Base-by-base conservation (phyloP, 2,113 vertebrate genomes). In the Nesogale talazaci region DNA sequence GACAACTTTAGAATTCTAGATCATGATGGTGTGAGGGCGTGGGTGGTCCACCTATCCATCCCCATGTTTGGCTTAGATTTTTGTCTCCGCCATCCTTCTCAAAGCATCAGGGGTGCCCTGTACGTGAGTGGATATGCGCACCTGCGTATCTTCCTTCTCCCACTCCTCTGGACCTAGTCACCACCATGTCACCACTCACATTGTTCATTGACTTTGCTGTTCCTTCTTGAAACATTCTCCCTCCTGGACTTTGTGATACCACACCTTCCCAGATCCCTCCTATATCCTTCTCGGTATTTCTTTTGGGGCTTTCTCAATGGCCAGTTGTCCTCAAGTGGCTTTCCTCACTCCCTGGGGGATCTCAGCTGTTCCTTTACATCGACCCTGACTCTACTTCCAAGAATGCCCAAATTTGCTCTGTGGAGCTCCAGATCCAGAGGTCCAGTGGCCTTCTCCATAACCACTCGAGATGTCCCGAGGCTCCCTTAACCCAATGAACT, bases 11-110 rank as follows among this genome's bases (percentile, higher is more conserved):
- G 36, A 74, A 12, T 40, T 56, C 81, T 31, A 25, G 72, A 7
- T 29, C 78, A 19, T 0, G 1, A 20, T 1, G 27, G 20, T 23
- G 10, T 2, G 31, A 83, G 70, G 19, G 4, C 20, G 25, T 31
- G 1, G 23, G 34, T 31, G 27, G 3, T 19, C 69, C 25, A 8
- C 19, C n/a, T 57, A 57, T 34, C 75, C n/a, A 4, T 6, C 56
- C 2, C 46, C 46, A 10, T 6, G 46, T 52, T 52, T 52, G 46
- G 46, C 9, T 52, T 52, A 52, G 46, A 52, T 52, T 52, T 52
- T 52, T 52, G 46, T 52, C 46, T 52, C 46, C 10, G 46, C 6
- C 46, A 52, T 52, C 46, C 46, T 52, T 52, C 46, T 52, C 46
- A 52, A 12, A 52, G 46, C 46, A 52, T 12, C 10, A 52, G 46